Evolutionary conservation across 2,113 vertebrate genomes (phyloP), one percentile per base, ranked within the genome.

Genomic region (Ploceus nigricollis): DNA sequence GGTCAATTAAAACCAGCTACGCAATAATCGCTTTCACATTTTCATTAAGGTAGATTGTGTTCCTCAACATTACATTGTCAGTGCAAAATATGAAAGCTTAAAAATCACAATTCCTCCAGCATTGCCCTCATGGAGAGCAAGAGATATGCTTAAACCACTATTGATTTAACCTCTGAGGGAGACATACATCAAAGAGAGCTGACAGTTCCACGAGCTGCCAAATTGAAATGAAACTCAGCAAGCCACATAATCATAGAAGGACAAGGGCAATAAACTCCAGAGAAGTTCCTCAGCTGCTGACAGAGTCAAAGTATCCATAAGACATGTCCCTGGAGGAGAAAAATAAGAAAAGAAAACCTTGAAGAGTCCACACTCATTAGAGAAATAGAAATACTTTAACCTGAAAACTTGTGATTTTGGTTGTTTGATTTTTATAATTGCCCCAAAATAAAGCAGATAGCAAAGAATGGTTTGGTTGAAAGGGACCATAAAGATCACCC

Each of bases 191-290:
- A 94, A 75, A 87, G 89, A 81, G 12, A 77, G 42, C 35, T 81
- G 85, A 70, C 82, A 80, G 28, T 77, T 75, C 5, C 0, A 81
- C 3, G 28, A 63, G 31, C 60, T 92, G 71, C 75, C 93, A 96
- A 80, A 94, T 6, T 94, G 87, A 96, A 94, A 93, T 86, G 71
- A 93, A 96, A 86, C 27, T 72, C 94, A 89, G 77, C 81, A 95
- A 94, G 73, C 48, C 73, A 91, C 78, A 53, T 69, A 82, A 91
- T n/a, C 42, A n/a, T 13, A 57, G 87, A 84, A 91, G 12, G 54
- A 93, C 66, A 87, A 91, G 76, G 50, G 7, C 50, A 87, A 85
- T 93, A 70, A 93, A 90, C 79, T 92, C 58, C 75, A 85, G 75
- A 76, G 70, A 33, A 82, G 58, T n/a, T 79, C 33, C 45, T 85